A percentile compares a stretch with the other conserved stretches of the same genome.
phyloP scores from a whole-genome alignment of 2,888 invertebrate genomes.

The Mongoloraphidia duomilia region DNA sequence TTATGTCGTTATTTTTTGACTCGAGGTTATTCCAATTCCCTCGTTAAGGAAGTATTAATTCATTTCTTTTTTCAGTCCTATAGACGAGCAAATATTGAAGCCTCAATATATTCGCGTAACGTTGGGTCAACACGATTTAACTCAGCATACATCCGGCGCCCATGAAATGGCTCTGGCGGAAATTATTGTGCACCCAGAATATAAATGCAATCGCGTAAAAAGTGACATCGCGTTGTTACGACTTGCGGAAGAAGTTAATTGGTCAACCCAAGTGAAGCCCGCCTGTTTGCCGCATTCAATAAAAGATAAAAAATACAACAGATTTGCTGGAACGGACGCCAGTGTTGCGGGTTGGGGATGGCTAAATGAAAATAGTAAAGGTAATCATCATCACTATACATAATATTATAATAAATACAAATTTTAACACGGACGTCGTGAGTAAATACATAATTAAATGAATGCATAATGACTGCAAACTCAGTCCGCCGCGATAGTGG shows the following conservation, averaged over 20 bases:
- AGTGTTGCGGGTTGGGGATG: conserved; percentile 81
- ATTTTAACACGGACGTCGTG: too few relatives aligned
- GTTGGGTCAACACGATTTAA: conserved; percentile 57
- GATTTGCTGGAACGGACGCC: conserved; percentile 41
- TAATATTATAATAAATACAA: too few relatives aligned
- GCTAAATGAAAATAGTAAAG: conserved; percentile 51
- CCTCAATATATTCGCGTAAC: conserved; percentile 50
- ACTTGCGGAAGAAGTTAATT: conserved; percentile 45
- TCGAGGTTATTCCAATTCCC: too few relatives aligned
- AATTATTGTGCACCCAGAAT: conserved; percentile 60
- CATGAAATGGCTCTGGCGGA: conserved; percentile 31
- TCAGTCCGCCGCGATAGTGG: too few relatives aligned
- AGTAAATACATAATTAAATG: too few relatives aligned
- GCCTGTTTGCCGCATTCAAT: conserved; percentile 55
- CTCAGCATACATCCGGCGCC: conserved; percentile 34
- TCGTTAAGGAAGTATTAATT: background rate
- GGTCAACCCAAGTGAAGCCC: conserved; percentile 57
- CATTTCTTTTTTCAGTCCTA: conserved; percentile 36
- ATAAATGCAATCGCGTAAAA: conserved; percentile 44
- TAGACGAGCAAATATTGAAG: conserved; percentile 43
- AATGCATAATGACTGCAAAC: too few relatives aligned
- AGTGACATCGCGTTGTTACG: conserved; percentile 65
- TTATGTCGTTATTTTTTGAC: too few relatives aligned
- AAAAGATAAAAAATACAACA: conserved; percentile 31
- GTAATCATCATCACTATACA: too few relatives aligned